A percentile compares a stretch with the other conserved stretches of the same genome.
These are phyloP conservation scores for Crotalus horridus DNA, from an alignment of 2,113 vertebrate species.

Conservation along the genomic window DNA sequence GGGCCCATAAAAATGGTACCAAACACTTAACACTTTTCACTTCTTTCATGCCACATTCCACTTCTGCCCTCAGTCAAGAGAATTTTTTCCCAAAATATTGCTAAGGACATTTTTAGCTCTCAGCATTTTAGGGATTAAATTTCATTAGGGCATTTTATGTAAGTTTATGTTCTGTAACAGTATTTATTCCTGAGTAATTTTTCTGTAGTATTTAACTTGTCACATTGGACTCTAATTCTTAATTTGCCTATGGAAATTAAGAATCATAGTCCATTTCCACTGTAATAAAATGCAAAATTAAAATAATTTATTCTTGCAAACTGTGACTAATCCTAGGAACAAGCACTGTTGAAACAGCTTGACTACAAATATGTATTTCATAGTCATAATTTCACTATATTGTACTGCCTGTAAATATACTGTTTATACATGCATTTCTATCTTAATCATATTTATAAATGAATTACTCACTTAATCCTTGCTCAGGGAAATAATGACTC, in stretches of 20 bases:
- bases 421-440: neutral
- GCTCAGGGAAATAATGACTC: conserved; percentile 19
- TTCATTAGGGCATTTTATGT: neutral
- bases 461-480: conserved; percentile 1
- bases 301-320: neutral
- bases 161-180: neutral
- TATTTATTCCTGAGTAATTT: neutral
- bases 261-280: neutral
- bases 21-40: neutral
- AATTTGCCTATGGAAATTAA: neutral
- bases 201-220: neutral
- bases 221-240: neutral
- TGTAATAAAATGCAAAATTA: neutral
- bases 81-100: neutral
- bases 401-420: neutral
- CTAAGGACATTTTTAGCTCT: neutral
- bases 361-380: neutral
- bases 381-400: neutral
- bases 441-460: neutral
- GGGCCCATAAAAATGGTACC: neutral
- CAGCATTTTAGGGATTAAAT: neutral
- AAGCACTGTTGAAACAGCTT: neutral
- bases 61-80: neutral
- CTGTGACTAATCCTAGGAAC: neutral
- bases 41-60: neutral